Conservation (phyloP, 2,113 vertebrate genomes). For the Cervus canadensis region DNA sequence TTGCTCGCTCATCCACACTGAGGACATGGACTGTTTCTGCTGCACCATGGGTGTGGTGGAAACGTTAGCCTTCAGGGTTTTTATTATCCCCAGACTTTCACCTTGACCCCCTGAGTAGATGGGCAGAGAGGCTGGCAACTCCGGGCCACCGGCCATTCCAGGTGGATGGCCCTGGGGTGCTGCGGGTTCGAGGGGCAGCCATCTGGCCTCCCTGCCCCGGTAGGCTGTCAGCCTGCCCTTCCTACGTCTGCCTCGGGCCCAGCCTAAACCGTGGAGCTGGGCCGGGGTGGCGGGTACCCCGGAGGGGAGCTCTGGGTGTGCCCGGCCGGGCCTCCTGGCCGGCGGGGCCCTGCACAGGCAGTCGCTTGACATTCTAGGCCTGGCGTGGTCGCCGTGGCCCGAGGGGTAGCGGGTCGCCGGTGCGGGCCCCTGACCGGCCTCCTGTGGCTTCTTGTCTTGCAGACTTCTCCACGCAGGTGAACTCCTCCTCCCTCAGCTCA, state of each 20-base stretch:
- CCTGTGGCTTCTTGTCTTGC: conserved; percentile 58
- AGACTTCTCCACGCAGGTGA: conserved; percentile 93
- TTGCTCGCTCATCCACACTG: rapidly evolving
- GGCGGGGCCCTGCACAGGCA: rapidly evolving
- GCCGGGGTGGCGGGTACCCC: neutral
- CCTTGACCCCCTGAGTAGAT: rapidly evolving
- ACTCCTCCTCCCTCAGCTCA: conserved; percentile 88
- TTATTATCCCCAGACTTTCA: rapidly evolving
- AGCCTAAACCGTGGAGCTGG: neutral
- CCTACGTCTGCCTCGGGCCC: rapidly evolving
- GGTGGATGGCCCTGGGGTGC: neutral
- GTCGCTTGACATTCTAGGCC: rapidly evolving
- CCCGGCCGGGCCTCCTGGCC: neutral
- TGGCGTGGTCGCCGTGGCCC: rapidly evolving
- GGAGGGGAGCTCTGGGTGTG: rapidly evolving
- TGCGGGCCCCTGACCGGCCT: neutral
- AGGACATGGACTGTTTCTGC: rapidly evolving
- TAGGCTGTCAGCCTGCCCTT: neutral
- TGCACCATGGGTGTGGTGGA: rapidly evolving
- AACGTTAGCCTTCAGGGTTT: rapidly evolving
- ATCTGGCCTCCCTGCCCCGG: neutral
- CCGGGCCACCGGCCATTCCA: rapidly evolving
- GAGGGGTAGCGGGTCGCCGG: rapidly evolving
- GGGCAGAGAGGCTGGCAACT: neutral
- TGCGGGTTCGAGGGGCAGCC: neutral